Evolutionary conservation across 2,888 invertebrate species (phyloP), one percentile per base, ranked within the genome.

Genomic region (Tanaodytes sp.): DNA sequence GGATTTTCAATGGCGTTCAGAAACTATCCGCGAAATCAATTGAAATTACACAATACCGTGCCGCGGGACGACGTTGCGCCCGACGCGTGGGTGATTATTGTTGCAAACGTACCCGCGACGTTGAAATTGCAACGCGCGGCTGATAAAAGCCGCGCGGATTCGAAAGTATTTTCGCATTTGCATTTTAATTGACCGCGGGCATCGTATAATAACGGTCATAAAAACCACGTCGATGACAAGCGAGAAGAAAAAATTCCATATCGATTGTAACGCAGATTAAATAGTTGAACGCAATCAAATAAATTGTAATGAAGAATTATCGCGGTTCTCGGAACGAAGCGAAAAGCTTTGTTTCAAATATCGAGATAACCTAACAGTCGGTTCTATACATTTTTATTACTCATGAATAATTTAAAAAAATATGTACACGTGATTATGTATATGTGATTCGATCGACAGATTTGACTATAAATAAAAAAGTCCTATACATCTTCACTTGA

Each of bases 1-100:
- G 8, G 63, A 67, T 48, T 64, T 70, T 48, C 40, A 49, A 48
- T 36, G 36, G 46, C 48, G 46, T n/a, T n/a, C n/a, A n/a, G n/a
- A n/a, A n/a, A 61, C 49, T 61, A 30, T n/a, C 36, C 55, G 40
- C 55, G 43, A 33, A n/a, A 15, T 31, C 9, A n/a, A 23, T 51
- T 52, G 48, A n/a, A 42, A 55, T 49, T 16, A 27, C 30, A 37
- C 46, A 2, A 11, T 48, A 52, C n/a, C n/a, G n/a, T 43, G 51
- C 51, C 51, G 15, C 31, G 37, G 40, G 37, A 55, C 30, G 37
- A 46, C 52, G 16, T 30, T 49, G 54, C 36, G 12, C 27, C 4
- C 48, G n/a, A 9, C 18, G 49, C 61, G 55, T 61, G 61, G 67
- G 67, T 55, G 61, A 43, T 39, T 45, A 64, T 61, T 49, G 55